phyloP scores from a whole-genome alignment of 1,140 invertebrate genomes.

The Lineus longissimus region DNA sequence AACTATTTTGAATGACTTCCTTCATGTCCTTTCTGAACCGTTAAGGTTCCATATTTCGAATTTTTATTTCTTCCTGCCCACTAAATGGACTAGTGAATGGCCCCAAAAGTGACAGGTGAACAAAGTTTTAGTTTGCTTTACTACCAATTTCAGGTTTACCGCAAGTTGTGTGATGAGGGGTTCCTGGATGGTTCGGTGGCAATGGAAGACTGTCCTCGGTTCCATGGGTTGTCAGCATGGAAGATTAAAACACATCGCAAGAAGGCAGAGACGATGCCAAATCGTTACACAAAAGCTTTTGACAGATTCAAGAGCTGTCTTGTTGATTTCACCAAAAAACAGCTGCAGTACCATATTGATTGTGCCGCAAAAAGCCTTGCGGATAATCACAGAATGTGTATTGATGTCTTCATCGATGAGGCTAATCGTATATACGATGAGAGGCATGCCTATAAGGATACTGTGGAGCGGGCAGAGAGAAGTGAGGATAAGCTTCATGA shows the following conservation, averaged over 20 bases:
- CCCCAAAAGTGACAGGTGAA: no score
- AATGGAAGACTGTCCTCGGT: neutral
- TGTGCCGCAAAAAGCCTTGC: neutral
- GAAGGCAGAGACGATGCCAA: neutral
- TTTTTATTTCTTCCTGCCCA: no score
- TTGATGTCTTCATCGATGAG: neutral
- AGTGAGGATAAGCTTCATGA: neutral
- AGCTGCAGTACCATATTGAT: neutral
- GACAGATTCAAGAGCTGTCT: neutral
- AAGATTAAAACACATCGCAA: neutral
- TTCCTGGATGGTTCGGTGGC: no score
- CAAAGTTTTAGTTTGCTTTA: no score
- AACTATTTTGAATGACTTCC: no score
- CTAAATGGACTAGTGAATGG: no score
- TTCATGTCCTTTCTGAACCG: no score
- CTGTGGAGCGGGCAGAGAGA: neutral
- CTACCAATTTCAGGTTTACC: no score
- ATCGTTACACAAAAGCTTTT: neutral
- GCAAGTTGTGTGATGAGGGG: no score
- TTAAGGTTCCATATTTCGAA: no score
- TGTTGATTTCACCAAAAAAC: neutral
- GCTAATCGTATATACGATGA: neutral
- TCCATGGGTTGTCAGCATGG: neutral
- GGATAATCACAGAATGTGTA: neutral
- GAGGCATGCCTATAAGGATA: neutral